phyloP scores from a whole-genome alignment of 2,888 invertebrate genomes.

The Dasysyrphus albostriatus region DNA sequence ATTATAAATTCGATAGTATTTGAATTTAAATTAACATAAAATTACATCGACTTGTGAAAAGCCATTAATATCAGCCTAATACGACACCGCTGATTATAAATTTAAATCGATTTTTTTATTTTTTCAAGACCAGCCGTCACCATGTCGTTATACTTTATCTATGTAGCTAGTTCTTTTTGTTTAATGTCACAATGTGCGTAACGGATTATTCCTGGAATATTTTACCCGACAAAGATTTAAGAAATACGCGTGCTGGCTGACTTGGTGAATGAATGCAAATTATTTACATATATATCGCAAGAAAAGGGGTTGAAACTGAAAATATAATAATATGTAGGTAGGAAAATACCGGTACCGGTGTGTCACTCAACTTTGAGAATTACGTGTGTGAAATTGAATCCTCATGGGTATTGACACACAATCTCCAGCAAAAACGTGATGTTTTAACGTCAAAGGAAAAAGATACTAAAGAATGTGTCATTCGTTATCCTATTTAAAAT shows the following conservation, averaged over 20 bases:
- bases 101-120: slow-evolving; percentile 36
- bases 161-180: neutral
- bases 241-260: slow-evolving; percentile 58
- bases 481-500: neutral
- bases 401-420: slow-evolving; percentile 43
- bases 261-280: slow-evolving; percentile 26
- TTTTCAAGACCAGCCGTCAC: slow-evolving; percentile 35
- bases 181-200: slow-evolving; percentile 43
- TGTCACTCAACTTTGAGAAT: slow-evolving; percentile 42
- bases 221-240: slow-evolving; percentile 56
- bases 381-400: slow-evolving; percentile 64
- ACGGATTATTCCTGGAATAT: slow-evolving; percentile 43
- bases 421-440: slow-evolving; percentile 22
- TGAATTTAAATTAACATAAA: slow-evolving; percentile 49
- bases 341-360: neutral
- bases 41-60: slow-evolving; percentile 40
- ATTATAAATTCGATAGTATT: slow-evolving; percentile 38
- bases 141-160: neutral
- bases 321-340: neutral
- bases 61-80: slow-evolving; percentile 69
- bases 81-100: slow-evolving; percentile 65
- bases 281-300: neutral
- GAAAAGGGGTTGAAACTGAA: slow-evolving; percentile 31
- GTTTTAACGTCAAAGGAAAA: slow-evolving; percentile 24
- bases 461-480: slow-evolving; percentile 2